phyloP scores from a whole-genome alignment of 2,113 vertebrate genomes.

The human region GRCh38 chr2:154500501-154501000 shows the following conservation, averaged over 20 bases:
- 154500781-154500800: not conserved
- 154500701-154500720: not conserved
- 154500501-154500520: not conserved
- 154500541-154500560: not conserved
- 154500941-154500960: not conserved
- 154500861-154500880: not conserved
- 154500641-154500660: not conserved
- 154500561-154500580: not conserved
- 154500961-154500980: not conserved
- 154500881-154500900: not conserved
- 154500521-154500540: not conserved
- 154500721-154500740: not conserved
- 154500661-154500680: not conserved
- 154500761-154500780: not conserved
- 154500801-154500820: not conserved
- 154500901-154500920: not conserved
- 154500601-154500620: not conserved
- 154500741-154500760: not conserved
- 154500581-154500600: not conserved
- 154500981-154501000: not conserved
- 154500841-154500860: not conserved
- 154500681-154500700: not conserved
- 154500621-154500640: not conserved
- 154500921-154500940: not conserved
- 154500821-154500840: not conserved